Evolutionary conservation across 2,113 vertebrate species (phyloP).

Genomic region (Scomber japonicus): DNA sequence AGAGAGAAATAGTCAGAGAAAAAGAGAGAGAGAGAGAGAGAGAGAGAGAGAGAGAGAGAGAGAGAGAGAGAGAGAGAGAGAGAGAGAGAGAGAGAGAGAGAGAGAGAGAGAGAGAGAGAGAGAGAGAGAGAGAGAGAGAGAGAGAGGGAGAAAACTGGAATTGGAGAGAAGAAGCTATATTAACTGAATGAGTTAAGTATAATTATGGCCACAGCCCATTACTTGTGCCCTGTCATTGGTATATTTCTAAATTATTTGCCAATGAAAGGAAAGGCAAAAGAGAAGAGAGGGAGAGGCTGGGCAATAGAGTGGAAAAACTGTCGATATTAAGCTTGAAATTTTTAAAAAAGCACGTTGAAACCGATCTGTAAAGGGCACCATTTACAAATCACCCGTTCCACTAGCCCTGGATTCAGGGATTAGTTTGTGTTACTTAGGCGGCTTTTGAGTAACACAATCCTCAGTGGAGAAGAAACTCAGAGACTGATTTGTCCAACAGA

Average conservation of each 20-base stretch:
- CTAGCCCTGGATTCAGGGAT: conserved; percentile 89
- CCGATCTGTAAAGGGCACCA: conserved; percentile 91
- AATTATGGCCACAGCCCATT: conserved; percentile 28
- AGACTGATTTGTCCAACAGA: conserved; percentile 81
- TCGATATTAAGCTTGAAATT: conserved; percentile 25
- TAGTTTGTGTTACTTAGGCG: conserved; percentile 88
- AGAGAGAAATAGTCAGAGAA: background rate
- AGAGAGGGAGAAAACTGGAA: conserved; percentile 23
- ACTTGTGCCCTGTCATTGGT: conserved; percentile 3
- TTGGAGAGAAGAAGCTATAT: conserved; percentile 38
- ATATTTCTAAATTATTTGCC: conserved; percentile 15
- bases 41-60: background rate
- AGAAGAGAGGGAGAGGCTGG: background rate
- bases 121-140: background rate
- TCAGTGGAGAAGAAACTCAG: conserved; percentile 79
- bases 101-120: background rate
- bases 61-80: background rate
- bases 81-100: background rate
- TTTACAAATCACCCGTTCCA: conserved; percentile 92
- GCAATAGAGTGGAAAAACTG: conserved; percentile 20
- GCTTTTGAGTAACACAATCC: conserved; percentile 88
- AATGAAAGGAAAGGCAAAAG: background rate
- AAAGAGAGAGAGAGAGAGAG: conserved; percentile 8
- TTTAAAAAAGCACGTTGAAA: conserved; percentile 82
- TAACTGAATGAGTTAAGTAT: conserved; percentile 58